Conservation (phyloP, 2,797 vertebrate genomes). For the Chromis chromis region DNA sequence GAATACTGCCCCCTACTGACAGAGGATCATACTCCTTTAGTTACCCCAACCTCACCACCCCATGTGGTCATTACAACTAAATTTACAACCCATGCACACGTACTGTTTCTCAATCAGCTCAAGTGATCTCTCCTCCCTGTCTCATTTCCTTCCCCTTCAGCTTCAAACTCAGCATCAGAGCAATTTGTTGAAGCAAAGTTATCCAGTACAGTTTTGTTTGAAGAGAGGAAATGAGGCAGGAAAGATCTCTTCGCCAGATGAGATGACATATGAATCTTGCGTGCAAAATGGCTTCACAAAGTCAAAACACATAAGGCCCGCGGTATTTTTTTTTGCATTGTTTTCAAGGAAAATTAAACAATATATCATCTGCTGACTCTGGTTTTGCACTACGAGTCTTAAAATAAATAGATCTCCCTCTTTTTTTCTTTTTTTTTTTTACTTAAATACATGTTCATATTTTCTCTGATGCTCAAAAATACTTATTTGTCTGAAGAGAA, state of each 20-base stretch:
- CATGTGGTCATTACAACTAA: slow-evolving; percentile 59
- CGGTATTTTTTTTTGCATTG: slow-evolving; percentile 85
- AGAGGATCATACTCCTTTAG: slow-evolving; percentile 51
- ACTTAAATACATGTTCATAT: slow-evolving; percentile 85
- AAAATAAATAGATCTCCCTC: slow-evolving; percentile 86
- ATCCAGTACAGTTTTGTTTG: slow-evolving; percentile 48
- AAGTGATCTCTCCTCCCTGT: slow-evolving; percentile 72
- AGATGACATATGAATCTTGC: slow-evolving; percentile 75
- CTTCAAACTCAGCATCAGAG: slow-evolving; percentile 21
- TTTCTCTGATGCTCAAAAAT: slow-evolving; percentile 83
- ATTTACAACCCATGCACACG: slow-evolving; percentile 70
- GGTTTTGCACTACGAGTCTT: slow-evolving; percentile 73
- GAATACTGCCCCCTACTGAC: slow-evolving; percentile 64
- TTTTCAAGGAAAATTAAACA: slow-evolving; percentile 77
- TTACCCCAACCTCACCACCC: slow-evolving; percentile 53
- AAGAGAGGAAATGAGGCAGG: slow-evolving; percentile 62
- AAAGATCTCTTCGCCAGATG: slow-evolving; percentile 46
- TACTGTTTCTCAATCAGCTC: slow-evolving; percentile 56
- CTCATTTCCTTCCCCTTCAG: slow-evolving; percentile 74
- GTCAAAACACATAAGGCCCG: slow-evolving; percentile 89
- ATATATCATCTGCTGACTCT: slow-evolving; percentile 79
- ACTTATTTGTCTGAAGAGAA: slow-evolving; percentile 71
- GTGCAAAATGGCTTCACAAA: slow-evolving; percentile 92
- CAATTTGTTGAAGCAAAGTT: slow-evolving; percentile 18
- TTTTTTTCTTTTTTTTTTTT: slow-evolving; percentile 67